phyloP scores from a whole-genome alignment of 2,113 vertebrate genomes.

The Ramphastos sulfuratus region DNA sequence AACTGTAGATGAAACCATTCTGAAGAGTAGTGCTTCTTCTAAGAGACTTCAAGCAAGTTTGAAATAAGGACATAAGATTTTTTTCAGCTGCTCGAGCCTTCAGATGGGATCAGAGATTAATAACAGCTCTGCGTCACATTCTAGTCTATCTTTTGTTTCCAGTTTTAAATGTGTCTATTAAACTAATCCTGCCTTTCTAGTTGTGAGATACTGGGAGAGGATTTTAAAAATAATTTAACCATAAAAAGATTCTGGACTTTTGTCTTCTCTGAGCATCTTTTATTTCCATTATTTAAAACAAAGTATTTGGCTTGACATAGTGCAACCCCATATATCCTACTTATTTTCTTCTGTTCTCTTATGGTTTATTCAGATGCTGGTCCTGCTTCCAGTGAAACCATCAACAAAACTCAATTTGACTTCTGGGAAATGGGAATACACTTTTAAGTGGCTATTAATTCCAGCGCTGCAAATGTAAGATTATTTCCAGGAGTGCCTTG shows the following conservation, averaged over 20 bases:
- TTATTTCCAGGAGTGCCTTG: slow-evolving; percentile 16
- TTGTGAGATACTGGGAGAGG: background rate
- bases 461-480: background rate
- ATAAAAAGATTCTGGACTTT: background rate
- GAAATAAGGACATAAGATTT: background rate
- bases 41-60: background rate
- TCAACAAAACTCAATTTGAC: slow-evolving; percentile 33
- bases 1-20: background rate
- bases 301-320: background rate
- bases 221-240: background rate
- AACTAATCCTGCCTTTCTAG: background rate
- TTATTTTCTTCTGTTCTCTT: background rate
- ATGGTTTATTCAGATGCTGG: slow-evolving; percentile 8
- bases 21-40: background rate
- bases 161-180: background rate
- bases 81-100: background rate
- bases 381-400: slow-evolving; percentile 22
- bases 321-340: background rate
- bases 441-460: slow-evolving; percentile 28
- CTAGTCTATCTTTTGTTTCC: background rate
- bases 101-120: background rate
- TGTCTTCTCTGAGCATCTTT: background rate
- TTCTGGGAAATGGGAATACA: slow-evolving; percentile 19
- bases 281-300: background rate
- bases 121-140: background rate